phyloP scores from a whole-genome alignment of 2,797 vertebrate genomes.

The Zalophus californianus region DNA sequence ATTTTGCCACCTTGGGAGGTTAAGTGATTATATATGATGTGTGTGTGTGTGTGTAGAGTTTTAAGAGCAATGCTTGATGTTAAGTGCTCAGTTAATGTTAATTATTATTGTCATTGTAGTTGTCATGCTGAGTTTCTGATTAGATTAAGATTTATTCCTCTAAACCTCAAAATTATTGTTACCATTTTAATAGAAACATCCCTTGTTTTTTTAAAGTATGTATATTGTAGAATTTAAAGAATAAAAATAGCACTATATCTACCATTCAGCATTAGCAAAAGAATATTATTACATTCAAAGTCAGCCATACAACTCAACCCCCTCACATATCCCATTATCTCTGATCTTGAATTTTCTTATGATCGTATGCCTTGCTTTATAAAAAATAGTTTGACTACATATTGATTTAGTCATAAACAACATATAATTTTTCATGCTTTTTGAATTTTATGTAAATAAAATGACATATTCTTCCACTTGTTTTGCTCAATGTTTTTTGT shows the following conservation, averaged over 20 bases:
- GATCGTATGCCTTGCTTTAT: background rate
- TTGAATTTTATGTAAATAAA: background rate
- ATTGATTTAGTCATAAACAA: slow-evolving; percentile 38
- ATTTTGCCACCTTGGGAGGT: background rate
- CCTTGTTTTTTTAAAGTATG: background rate
- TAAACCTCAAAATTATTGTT: background rate
- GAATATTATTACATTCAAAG: background rate
- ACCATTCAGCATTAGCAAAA: background rate
- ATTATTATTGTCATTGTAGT: background rate
- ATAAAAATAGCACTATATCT: background rate
- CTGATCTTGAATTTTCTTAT: slow-evolving; percentile 16
- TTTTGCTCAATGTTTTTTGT: background rate
- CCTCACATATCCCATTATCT: background rate
- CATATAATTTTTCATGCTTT: slow-evolving; percentile 8
- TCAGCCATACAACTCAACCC: background rate
- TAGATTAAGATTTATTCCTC: background rate
- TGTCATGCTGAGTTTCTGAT: background rate
- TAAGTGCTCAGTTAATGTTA: background rate
- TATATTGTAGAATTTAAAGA: slow-evolving; percentile 31
- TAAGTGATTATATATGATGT: background rate
- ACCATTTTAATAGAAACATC: slow-evolving; percentile 33
- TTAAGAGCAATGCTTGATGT: background rate
- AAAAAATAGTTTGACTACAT: slow-evolving; percentile 5
- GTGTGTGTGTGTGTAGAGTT: background rate
- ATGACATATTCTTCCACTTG: background rate